Percentiles rank a stretch among this genome's conserved stretches.
These are phyloP conservation scores for Amazona ochrocephala DNA, from an alignment of 2,797 vertebrate genomes.

Conservation along the genomic window DNA sequence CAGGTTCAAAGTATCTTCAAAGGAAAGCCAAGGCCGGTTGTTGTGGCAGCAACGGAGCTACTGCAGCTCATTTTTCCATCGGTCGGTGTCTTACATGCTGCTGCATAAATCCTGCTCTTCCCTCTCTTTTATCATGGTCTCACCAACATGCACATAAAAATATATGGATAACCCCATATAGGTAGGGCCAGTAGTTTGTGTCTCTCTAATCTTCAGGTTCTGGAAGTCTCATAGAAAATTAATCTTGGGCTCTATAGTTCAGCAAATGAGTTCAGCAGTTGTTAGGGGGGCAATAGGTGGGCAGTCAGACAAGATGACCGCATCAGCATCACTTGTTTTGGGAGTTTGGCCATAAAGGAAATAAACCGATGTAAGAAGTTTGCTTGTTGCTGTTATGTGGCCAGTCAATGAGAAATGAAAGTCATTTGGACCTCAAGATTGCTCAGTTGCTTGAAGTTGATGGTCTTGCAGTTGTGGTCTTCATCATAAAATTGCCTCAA, in stretches of 20 bases:
- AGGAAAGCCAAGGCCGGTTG: background rate
- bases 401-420: background rate
- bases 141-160: background rate
- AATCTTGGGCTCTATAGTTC: background rate
- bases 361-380: background rate
- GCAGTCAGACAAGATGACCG: background rate
- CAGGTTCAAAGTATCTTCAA: background rate
- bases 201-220: background rate
- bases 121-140: background rate
- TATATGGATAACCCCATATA: accelerated
- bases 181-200: background rate
- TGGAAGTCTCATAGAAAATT: background rate
- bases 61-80: background rate
- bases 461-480: background rate
- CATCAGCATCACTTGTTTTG: background rate
- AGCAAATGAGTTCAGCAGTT: background rate
- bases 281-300: background rate
- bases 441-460: background rate
- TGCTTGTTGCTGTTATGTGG: background rate
- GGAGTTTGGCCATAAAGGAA: background rate
- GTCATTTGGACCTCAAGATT: accelerated
- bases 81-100: accelerated
- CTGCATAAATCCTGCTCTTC: background rate
- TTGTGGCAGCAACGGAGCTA: background rate
- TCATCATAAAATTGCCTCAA: background rate